These are phyloP conservation scores for Xylophagus ater DNA, from an alignment of 2,888 invertebrate species.

Conservation along the genomic window DNA sequence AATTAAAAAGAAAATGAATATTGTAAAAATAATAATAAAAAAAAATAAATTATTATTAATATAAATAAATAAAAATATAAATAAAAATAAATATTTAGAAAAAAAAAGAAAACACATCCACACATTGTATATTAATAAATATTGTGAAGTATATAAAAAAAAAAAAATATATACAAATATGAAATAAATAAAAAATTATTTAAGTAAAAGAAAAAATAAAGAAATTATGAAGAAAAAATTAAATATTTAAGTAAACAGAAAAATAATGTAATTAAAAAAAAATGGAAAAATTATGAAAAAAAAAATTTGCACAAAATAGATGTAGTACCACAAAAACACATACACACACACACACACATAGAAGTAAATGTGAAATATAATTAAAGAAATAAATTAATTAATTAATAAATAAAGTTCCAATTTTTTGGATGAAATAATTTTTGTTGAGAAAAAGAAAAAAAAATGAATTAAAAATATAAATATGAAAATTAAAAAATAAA, in stretches of 20 bases:
- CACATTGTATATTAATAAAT: too few species aligned
- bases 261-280: constrained; percentile 10
- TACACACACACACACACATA: too few species aligned
- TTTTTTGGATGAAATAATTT: constrained; percentile 7
- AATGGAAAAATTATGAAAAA: constrained; percentile 4
- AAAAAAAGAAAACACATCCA: too few species aligned
- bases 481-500: constrained; percentile 4
- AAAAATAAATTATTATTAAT: too few species aligned
- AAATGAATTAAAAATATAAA: constrained; percentile 8
- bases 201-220: constrained; percentile 7
- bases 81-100: too few species aligned
- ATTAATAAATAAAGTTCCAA: constrained; percentile 1
- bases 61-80: too few species aligned
- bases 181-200: not conserved
- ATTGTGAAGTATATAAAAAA: too few species aligned
- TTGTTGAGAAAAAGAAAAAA: constrained; percentile 5
- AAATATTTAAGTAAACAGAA: not conserved
- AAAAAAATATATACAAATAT: too few species aligned
- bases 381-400: too few species aligned
- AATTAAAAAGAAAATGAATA: too few species aligned
- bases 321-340: constrained; percentile 16
- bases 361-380: too few species aligned
- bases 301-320: constrained; percentile 16
- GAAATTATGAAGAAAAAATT: constrained; percentile 7
- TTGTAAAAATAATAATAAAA: too few species aligned